A percentile compares a stretch with the other conserved stretches of the same genome.
phyloP scores from a whole-genome alignment of 2,797 vertebrate genomes.

The Melanotaenia parkinsoni region DNA sequence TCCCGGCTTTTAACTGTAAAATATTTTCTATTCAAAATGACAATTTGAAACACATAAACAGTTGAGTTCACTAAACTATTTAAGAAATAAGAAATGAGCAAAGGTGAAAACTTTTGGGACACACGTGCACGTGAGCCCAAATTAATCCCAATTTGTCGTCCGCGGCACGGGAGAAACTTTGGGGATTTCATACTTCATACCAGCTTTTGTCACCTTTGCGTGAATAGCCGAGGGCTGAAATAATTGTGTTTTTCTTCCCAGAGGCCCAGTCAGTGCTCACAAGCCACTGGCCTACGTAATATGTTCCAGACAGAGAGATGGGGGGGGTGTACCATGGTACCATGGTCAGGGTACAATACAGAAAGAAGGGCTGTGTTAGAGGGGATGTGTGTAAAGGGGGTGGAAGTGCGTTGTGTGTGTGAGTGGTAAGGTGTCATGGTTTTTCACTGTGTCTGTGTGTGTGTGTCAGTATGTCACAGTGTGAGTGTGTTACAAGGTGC shows the following conservation, averaged over 20 bases:
- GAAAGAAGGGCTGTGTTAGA: constrained; percentile 14
- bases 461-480: constrained; percentile 43
- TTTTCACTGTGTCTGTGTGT: constrained; percentile 36
- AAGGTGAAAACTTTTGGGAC: constrained; percentile 80
- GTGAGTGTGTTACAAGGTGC: constrained; percentile 51
- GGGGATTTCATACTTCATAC: constrained; percentile 86
- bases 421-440: constrained; percentile 23
- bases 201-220: constrained; percentile 85
- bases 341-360: constrained; percentile 56
- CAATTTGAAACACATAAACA: constrained; percentile 28
- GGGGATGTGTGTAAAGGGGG: constrained; percentile 32
- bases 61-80: constrained; percentile 69
- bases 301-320: constrained; percentile 70
- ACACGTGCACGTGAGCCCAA: constrained; percentile 75
- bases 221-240: constrained; percentile 83
- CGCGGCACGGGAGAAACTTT: constrained; percentile 77
- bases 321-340: constrained; percentile 27
- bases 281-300: constrained; percentile 85
- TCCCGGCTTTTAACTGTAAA: constrained; percentile 33
- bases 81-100: constrained; percentile 71
- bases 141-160: constrained; percentile 83
- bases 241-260: constrained; percentile 82
- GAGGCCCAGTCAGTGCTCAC: constrained; percentile 78
- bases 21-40: constrained; percentile 50
- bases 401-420: constrained; percentile 22